Conservation (phyloP, 2,797 vertebrate genomes). For the Austrolebias charrua region DNA sequence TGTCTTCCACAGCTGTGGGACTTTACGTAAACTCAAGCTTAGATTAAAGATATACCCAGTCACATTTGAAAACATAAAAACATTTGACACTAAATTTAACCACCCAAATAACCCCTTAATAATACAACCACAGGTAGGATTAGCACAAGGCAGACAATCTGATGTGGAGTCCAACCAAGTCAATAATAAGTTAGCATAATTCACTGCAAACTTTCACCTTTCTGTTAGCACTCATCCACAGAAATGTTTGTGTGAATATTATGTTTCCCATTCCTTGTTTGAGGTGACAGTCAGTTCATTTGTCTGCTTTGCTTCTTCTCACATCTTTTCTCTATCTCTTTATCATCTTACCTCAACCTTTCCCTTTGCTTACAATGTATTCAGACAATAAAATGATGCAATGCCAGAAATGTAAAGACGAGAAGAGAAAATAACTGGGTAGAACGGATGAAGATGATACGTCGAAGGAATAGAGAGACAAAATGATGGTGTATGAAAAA, state of each 20-base stretch:
- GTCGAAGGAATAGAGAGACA: slow-evolving; percentile 6
- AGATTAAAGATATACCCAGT: no score
- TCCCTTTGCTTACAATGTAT: slow-evolving; percentile 23
- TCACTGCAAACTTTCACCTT: neutral
- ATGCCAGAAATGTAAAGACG: slow-evolving; percentile 32
- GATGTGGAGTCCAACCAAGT: neutral
- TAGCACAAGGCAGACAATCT: neutral
- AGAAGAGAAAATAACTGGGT: slow-evolving; percentile 35
- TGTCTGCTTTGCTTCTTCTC: slow-evolving; percentile 16
- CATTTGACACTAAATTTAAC: no score
- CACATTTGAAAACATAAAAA: no score
- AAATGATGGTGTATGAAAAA: slow-evolving; percentile 13
- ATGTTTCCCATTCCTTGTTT: slow-evolving; percentile 40
- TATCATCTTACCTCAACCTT: slow-evolving; percentile 24
- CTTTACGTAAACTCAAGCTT: no score
- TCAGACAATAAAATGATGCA: slow-evolving; percentile 28
- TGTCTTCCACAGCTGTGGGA: no score
- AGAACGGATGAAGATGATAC: slow-evolving; percentile 31
- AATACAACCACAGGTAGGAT: no score
- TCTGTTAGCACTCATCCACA: slow-evolving; percentile 7
- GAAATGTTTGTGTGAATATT: slow-evolving; percentile 29
- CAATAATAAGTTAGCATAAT: neutral
- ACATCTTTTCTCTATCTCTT: slow-evolving; percentile 16
- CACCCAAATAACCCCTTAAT: no score
- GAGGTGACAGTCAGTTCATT: slow-evolving; percentile 34